These are phyloP conservation scores for Cottoperca gobio DNA, from an alignment of 2,797 vertebrate genomes.

Conservation along the genomic window DNA sequence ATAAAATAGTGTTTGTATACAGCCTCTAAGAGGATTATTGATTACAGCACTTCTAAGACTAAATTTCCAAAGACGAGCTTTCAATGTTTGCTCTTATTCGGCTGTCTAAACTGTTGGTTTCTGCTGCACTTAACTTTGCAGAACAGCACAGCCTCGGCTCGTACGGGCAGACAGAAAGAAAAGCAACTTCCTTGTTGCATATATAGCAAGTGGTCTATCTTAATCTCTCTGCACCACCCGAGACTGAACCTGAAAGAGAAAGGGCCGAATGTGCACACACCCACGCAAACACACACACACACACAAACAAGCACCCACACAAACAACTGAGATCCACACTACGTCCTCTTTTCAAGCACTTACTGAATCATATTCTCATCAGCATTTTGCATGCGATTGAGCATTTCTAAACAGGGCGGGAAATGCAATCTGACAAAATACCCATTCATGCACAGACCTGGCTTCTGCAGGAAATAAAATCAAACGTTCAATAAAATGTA, in stretches of 20 bases:
- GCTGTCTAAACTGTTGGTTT: constrained; percentile 13
- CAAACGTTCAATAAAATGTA: constrained; percentile 26
- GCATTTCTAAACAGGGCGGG: constrained; percentile 36
- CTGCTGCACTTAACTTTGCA: constrained; percentile 21
- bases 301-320: not conserved
- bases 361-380: constrained; percentile 61
- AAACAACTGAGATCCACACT: constrained; percentile 25
- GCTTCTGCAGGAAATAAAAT: constrained; percentile 28
- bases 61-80: not conserved
- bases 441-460: not conserved
- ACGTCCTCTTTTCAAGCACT: constrained; percentile 48
- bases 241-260: constrained; percentile 66
- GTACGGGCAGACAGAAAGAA: constrained; percentile 65
- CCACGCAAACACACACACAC: constrained; percentile 11
- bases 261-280: constrained; percentile 27
- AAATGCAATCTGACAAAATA: constrained; percentile 36
- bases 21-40: not conserved
- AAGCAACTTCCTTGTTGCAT: constrained; percentile 73
- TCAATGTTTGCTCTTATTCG: not conserved
- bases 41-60: constrained; percentile 1
- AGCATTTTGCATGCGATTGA: constrained; percentile 56
- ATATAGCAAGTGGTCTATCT: constrained; percentile 40
- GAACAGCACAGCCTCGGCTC: not conserved
- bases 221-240: constrained; percentile 30
- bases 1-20: not conserved